phyloP scores from a whole-genome alignment of 2,888 invertebrate species.

The Apamea epomidion region DNA sequence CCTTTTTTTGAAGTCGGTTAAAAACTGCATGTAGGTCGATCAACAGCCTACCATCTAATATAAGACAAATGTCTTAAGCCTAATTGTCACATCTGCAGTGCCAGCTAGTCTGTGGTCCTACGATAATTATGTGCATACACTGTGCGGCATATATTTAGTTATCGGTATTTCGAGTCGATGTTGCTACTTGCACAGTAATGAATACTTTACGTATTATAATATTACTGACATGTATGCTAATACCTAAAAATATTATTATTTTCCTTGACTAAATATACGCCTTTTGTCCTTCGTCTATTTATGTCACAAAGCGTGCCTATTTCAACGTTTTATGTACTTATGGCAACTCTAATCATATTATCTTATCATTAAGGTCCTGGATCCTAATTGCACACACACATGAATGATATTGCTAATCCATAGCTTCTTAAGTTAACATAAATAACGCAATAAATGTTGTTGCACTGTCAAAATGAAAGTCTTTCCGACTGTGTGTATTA shows the following conservation, averaged over 20 bases:
- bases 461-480: no score
- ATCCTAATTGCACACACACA: no score
- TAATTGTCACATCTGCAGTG: constrained; percentile 9
- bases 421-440: no score
- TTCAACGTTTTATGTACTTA: background rate
- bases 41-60: no score
- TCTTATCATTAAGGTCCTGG: no score
- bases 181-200: constrained; percentile 31
- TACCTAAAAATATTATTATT: constrained; percentile 16
- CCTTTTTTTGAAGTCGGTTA: no score
- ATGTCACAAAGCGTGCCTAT: background rate
- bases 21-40: no score
- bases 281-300: constrained; percentile 17
- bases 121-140: constrained; percentile 53
- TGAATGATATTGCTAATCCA: no score
- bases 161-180: constrained; percentile 48
- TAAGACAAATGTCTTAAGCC: no score
- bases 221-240: constrained; percentile 31
- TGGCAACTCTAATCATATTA: no score
- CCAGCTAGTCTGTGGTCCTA: constrained; percentile 28
- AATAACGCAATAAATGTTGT: no score
- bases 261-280: constrained; percentile 6
- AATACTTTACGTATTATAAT: constrained; percentile 1
- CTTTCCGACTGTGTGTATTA: no score
- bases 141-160: constrained; percentile 40